Base-by-base conservation (phyloP, 2,113 vertebrate species). In the Sylvilagus bachmani region DNA sequence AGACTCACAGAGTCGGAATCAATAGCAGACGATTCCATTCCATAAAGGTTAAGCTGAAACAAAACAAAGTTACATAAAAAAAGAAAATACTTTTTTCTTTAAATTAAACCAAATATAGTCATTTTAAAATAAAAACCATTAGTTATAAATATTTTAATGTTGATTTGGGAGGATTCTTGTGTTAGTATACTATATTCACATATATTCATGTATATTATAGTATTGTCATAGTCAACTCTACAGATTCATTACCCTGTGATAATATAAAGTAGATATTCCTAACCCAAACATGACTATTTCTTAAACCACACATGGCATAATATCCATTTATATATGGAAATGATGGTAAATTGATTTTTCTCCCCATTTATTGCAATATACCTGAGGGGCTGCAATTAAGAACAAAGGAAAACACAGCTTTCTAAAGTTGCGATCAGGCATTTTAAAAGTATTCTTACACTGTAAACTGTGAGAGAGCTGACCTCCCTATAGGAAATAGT, bases 401-500 rank as follows among this genome's bases (percentile, higher is more conserved):
- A 93, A 86, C 31, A 61, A 95, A 58, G 33, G 27, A 90, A 97
- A 97, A 90, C 12, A 33, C 24, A 93, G 61, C 29, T 93, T 95
- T 86, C 36, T 91, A 92, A 97, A 95, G 61, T 91, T 95, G 71
- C 73, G 36, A 86, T 93, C 36, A 58, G 58, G 49, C 85, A 89
- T 86, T 93, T 83, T 77, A 93, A 97, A 94, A 92, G 27, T 95
- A 90, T 92, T 51, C 31, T 90, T 89, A 86, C 69, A 77, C 85
- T 94, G 27, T 78, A 95, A 95, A 94, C 64, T 96, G 58, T 61
- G 89, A 87, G 79, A 79, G 75, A 94, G 38, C 79, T 93, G 96
- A 93, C 93, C 86, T 93, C 93, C 82, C 97, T 97, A 90, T 84
- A 89, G 94, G 95, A 97, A 96, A 79, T 94, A 85, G 75, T 94